These are phyloP conservation scores for Strigamia transsilvanica DNA, from an alignment of 2,888 invertebrate species.

Conservation along the genomic window DNA sequence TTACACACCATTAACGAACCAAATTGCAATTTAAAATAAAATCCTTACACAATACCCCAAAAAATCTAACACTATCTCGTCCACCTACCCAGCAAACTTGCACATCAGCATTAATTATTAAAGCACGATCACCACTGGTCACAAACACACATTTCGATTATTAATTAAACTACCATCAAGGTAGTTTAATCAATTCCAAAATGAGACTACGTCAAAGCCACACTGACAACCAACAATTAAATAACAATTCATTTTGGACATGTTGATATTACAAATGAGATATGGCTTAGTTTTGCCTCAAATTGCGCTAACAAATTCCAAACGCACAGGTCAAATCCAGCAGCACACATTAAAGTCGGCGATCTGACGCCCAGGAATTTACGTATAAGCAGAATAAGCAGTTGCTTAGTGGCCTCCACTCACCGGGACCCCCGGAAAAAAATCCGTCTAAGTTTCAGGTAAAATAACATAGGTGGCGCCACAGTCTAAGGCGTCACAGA, in stretches of 20 bases:
- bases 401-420: no score
- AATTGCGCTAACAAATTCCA: no score
- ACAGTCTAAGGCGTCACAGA: no score
- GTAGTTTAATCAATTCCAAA: not conserved
- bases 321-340: no score
- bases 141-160: not conserved
- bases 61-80: not conserved
- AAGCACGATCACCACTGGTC: not conserved
- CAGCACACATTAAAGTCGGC: no score
- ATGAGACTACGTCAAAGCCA: not conserved
- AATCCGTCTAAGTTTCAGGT: no score
- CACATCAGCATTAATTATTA: not conserved
- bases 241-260: not conserved
- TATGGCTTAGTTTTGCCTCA: not conserved
- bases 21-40: no score
- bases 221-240: constrained; percentile 20
- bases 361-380: no score
- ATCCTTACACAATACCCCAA: not conserved
- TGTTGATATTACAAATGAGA: constrained; percentile 9
- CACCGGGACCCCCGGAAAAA: no score
- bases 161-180: not conserved
- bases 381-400: no score
- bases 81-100: not conserved
- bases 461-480: no score
- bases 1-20: no score